Evolutionary conservation across 2,797 vertebrate species (phyloP).

Genomic region (Chelonia mydas): DNA sequence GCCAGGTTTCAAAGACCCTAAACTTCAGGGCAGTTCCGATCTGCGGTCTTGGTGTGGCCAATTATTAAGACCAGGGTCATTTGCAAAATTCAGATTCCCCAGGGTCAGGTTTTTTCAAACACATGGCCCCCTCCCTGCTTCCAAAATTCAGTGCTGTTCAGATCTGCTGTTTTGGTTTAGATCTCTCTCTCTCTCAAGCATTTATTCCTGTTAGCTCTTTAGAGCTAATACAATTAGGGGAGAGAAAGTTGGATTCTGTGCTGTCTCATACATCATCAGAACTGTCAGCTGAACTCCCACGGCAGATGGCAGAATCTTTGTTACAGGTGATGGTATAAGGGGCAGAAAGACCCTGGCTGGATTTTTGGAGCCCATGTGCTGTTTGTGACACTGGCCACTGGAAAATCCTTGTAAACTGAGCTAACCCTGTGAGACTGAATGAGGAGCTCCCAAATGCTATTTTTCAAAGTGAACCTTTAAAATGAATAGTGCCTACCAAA

Average conservation of each 20-base stretch:
- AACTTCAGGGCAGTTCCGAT: neutral
- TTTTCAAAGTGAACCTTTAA: conserved; percentile 50
- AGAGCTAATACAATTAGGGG: neutral
- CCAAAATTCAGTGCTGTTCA: neutral
- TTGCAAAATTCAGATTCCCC: conserved; percentile 14
- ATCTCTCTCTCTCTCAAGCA: neutral
- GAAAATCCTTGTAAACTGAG: conserved; percentile 15
- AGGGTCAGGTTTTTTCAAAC: conserved; percentile 5
- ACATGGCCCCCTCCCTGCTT: neutral
- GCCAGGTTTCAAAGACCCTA: neutral
- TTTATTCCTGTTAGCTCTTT: conserved; percentile 5
- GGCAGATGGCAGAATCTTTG: conserved; percentile 58
- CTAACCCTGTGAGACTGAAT: conserved; percentile 14
- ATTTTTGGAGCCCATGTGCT: conserved; percentile 23
- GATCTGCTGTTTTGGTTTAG: neutral
- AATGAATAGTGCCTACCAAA: conserved; percentile 44
- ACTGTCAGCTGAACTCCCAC: conserved; percentile 58
- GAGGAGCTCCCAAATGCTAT: conserved; percentile 41
- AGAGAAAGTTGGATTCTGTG: conserved; percentile 64
- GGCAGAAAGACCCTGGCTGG: conserved; percentile 49
- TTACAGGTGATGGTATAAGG: conserved; percentile 55
- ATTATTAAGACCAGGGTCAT: neutral
- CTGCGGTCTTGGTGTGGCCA: neutral
- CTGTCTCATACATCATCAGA: conserved; percentile 62
- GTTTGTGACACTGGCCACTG: neutral